Conservation (phyloP, 2,113 vertebrate species). For the Athene cunicularia region DNA sequence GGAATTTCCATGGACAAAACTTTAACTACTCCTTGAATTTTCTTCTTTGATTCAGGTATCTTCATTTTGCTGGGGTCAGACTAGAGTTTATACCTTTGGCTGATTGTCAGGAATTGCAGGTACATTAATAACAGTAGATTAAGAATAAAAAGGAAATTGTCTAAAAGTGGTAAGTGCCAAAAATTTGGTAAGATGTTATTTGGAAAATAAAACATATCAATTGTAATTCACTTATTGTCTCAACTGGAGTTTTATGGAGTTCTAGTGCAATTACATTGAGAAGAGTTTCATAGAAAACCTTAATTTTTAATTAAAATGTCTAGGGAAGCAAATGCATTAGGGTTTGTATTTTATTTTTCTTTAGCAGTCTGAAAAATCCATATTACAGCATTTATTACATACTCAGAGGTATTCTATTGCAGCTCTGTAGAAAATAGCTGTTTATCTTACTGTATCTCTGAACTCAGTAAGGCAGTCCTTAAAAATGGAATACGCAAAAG, state of each 20-base stretch:
- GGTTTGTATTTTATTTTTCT: background rate
- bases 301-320: conserved; percentile 24
- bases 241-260: background rate
- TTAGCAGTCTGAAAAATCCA: background rate
- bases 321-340: background rate
- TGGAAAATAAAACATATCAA: background rate
- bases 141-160: background rate
- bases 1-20: background rate
- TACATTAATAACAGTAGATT: background rate
- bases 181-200: background rate
- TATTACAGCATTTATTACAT: background rate
- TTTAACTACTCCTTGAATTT: background rate
- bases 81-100: background rate
- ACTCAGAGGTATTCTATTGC: background rate
- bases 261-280: background rate
- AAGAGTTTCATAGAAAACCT: background rate
- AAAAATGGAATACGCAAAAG: background rate
- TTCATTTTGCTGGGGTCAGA: background rate
- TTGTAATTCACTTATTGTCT: background rate
- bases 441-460: background rate
- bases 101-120: background rate
- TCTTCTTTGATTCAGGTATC: background rate
- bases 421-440: conserved; percentile 3
- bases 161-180: background rate
- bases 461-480: background rate